Conservation (phyloP, 2,888 invertebrate species). For the Trichopoda pennipes region DNA sequence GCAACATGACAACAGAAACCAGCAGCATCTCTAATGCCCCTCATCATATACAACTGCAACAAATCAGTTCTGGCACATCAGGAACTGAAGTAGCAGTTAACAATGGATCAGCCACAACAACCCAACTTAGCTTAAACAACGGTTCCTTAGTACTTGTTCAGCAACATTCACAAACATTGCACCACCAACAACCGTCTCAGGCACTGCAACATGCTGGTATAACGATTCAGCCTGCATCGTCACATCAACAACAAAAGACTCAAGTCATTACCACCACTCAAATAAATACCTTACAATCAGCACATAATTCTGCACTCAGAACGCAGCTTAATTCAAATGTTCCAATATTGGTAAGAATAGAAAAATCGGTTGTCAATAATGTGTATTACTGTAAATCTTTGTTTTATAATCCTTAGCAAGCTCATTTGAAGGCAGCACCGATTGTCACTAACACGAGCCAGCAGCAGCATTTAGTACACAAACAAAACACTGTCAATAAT, state of each 20-base stretch:
- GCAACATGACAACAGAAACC: constrained; percentile 47
- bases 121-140: constrained; percentile 79
- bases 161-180: constrained; percentile 73
- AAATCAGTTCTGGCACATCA: constrained; percentile 53
- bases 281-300: constrained; percentile 78
- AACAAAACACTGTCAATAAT: constrained; percentile 70
- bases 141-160: constrained; percentile 79
- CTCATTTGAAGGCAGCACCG: constrained; percentile 84
- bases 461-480: constrained; percentile 71
- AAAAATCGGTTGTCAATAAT: not conserved
- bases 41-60: constrained; percentile 74
- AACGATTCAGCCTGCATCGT: constrained; percentile 78
- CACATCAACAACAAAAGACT: constrained; percentile 76
- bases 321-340: constrained; percentile 81
- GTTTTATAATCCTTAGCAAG: constrained; percentile 82
- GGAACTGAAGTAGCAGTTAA: constrained; percentile 63
- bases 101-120: constrained; percentile 68
- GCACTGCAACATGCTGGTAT: constrained; percentile 75
- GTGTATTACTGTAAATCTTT: constrained; percentile 2
- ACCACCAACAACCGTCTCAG: constrained; percentile 73
- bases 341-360: constrained; percentile 85
- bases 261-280: constrained; percentile 73
- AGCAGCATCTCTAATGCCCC: constrained; percentile 60
- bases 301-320: constrained; percentile 78
- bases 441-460: constrained; percentile 75